Percentiles rank a stretch among this genome's conserved stretches.
phyloP scores from a whole-genome alignment of 2,888 invertebrate species.

The Elegia similella region DNA sequence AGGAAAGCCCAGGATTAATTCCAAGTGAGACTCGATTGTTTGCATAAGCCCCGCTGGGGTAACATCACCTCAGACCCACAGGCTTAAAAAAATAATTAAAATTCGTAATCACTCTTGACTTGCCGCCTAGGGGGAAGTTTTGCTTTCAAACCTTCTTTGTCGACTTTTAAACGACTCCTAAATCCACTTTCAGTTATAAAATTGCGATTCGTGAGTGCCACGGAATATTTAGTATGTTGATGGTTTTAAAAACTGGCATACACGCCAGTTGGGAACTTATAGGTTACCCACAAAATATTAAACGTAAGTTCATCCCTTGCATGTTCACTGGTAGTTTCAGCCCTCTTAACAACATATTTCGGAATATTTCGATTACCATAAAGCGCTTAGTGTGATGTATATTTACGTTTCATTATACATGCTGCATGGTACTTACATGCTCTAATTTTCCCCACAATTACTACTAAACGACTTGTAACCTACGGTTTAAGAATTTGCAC shows the following conservation, averaged over 20 bases:
- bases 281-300: constrained; percentile 70
- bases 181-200: constrained; percentile 18
- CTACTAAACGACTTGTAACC: constrained; percentile 21
- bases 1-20: constrained; percentile 80
- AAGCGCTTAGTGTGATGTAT: constrained; percentile 78
- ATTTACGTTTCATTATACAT: constrained; percentile 65
- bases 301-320: constrained; percentile 78
- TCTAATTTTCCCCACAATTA: constrained; percentile 18
- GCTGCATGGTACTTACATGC: constrained; percentile 40
- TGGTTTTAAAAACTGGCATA: constrained; percentile 68
- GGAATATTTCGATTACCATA: constrained; percentile 82
- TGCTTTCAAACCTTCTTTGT: constrained; percentile 47
- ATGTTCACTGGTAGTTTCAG: constrained; percentile 76
- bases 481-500: constrained; percentile 7
- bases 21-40: constrained; percentile 81
- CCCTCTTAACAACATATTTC: constrained; percentile 80
- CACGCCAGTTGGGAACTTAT: constrained; percentile 65
- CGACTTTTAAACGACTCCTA: constrained; percentile 19
- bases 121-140: constrained; percentile 64
- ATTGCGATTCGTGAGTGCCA: constrained; percentile 49
- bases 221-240: constrained; percentile 68
- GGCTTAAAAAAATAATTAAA: constrained; percentile 83
- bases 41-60: constrained; percentile 78
- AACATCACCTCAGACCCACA: constrained; percentile 79
- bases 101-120: constrained; percentile 82